Base-by-base conservation (phyloP, 2,888 invertebrate species). In the Clanis bilineata region DNA sequence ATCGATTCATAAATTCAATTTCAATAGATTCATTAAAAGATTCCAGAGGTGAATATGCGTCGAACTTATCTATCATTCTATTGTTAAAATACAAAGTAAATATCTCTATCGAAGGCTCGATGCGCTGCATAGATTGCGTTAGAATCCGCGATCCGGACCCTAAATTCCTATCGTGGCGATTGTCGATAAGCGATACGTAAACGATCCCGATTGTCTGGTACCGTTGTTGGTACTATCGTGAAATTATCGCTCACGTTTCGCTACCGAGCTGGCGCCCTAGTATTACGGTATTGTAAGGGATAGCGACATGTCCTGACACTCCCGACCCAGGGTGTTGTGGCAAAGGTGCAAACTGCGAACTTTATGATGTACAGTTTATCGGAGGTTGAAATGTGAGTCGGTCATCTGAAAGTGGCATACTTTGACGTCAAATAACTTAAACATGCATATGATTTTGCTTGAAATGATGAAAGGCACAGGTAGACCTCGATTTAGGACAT, bases 181-280 rank as follows among this genome's bases (percentile, higher is more conserved):
- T 83, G 76, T 71, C 80, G 88, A 90, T 89, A 90, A 86, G 79
- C 87, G 82, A 88, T 88, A 85, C 80, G 83, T 83, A 86, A 87
- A 85, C 86, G 87, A 87, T 90, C 87, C 80, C 79, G 83, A 85
- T 85, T 79, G 80, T 83, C 79, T 73, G 62, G 86, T 88, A 85
- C 89, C 90, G 89, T 88, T 89, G 72, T 74, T 73, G 72, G 76
- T 78, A 72, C 77, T 87, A 85, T 88, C 86, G 86, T 78, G 84
- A 85, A 90, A 85, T 90, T 90, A 91, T 91, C 88, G 87, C 83
- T 88, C 90, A 90, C 90, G 91, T 85, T 90, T 85, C 77, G 90
- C 91, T 90, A 90, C 90, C 74, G 88, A 79, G 71, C 77, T 75
- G 76, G 79, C 76, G 81, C 79, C 77, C 80, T 56, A 45, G 43